Evolutionary conservation across 2,797 vertebrate genomes (phyloP).

Genomic region (Leptatherina wallacei): DNA sequence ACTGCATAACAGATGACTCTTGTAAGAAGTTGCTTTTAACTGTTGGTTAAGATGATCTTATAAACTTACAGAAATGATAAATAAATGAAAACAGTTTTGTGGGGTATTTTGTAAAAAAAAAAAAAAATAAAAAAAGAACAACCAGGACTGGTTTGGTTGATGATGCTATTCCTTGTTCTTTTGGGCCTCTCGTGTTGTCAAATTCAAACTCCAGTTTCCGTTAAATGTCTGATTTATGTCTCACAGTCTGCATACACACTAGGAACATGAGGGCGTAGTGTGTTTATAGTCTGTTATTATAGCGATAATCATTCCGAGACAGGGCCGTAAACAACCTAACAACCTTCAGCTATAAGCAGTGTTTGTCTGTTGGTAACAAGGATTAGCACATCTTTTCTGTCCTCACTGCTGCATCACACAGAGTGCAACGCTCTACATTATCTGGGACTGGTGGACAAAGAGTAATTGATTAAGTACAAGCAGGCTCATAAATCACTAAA

Average conservation of each 20-base stretch:
- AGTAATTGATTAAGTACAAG: constrained; percentile 24
- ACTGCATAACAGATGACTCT: not conserved
- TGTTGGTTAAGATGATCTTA: not conserved
- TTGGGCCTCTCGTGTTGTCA: not conserved
- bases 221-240: constrained; percentile 33
- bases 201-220: constrained; percentile 20
- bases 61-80: not conserved
- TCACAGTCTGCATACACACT: constrained; percentile 22
- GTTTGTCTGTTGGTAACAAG: constrained; percentile 19
- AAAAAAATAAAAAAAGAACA: not conserved
- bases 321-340: constrained; percentile 28
- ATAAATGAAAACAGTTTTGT: constrained; percentile 1
- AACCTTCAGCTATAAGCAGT: constrained; percentile 13
- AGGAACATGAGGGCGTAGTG: constrained; percentile 7
- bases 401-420: constrained; percentile 1
- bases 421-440: constrained; percentile 29
- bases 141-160: constrained; percentile 1
- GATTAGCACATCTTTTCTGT: constrained; percentile 19
- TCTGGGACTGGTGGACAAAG: constrained; percentile 28
- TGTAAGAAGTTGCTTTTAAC: not conserved
- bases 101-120: constrained; percentile 26
- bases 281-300: constrained; percentile 42
- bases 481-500: constrained; percentile 27
- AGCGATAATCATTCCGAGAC: constrained; percentile 31
- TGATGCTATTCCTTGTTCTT: constrained; percentile 2